Conservation (phyloP, 2,888 invertebrate genomes). For the Falcaria lacertinaria region DNA sequence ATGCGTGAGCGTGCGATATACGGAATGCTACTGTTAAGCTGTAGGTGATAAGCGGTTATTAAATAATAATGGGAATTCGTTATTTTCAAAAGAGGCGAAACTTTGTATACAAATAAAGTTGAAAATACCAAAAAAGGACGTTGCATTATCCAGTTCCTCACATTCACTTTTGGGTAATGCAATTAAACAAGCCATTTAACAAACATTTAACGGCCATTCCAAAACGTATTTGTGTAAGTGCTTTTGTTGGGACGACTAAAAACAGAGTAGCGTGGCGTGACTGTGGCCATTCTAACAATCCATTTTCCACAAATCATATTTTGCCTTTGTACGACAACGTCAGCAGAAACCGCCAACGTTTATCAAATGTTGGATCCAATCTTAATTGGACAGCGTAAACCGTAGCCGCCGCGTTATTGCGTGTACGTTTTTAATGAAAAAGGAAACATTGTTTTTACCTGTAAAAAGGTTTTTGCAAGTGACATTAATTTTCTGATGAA, state of each 20-base stretch:
- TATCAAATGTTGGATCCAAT: not conserved
- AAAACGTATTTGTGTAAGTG: slow-evolving; percentile 17
- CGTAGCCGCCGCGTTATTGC: not conserved
- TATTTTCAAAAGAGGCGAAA: too few relatives aligned
- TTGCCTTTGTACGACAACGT: not conserved
- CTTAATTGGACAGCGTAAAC: not conserved
- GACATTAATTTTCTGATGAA: too few relatives aligned
- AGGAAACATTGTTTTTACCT: too few relatives aligned
- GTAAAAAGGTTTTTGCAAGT: too few relatives aligned
- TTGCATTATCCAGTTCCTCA: too few relatives aligned
- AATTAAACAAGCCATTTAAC: slow-evolving; percentile 24
- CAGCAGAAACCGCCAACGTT: not conserved
- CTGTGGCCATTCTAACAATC: slow-evolving; percentile 3
- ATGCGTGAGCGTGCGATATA: too few relatives aligned
- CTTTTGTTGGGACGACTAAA: slow-evolving; percentile 9
- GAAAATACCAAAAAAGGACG: too few relatives aligned
- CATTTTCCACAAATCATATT: slow-evolving; percentile 6
- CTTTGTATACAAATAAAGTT: too few relatives aligned
- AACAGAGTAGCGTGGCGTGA: slow-evolving; percentile 23
- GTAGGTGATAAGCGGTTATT: too few relatives aligned
- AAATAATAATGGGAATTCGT: too few relatives aligned
- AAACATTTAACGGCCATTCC: slow-evolving; percentile 19
- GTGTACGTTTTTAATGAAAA: too few relatives aligned
- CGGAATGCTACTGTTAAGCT: too few relatives aligned
- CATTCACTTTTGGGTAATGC: not conserved